Evolutionary conservation across 2,113 vertebrate genomes (phyloP).

Genomic region (Henicopernis longicauda): DNA sequence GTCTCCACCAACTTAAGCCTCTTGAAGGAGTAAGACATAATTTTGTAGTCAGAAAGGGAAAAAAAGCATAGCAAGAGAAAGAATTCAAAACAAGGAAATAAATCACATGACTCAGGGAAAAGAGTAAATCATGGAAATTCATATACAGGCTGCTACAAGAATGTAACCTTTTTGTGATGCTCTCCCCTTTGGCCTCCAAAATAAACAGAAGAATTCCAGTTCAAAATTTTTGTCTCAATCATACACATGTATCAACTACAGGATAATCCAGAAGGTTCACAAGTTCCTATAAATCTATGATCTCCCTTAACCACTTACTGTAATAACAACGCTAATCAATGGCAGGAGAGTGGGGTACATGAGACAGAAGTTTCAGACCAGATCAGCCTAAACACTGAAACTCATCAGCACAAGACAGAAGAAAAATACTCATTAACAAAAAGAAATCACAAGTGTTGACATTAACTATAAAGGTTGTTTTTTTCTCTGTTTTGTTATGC

Average conservation of each 20-base stretch:
- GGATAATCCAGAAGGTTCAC: neutral
- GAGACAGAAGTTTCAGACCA: neutral
- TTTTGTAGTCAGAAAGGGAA: neutral
- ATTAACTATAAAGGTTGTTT: neutral
- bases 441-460: neutral
- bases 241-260: neutral
- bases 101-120: neutral
- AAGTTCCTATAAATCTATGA: neutral
- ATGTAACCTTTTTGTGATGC: neutral
- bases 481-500: neutral
- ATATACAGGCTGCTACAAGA: neutral
- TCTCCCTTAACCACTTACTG: neutral
- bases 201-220: neutral
- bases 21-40: neutral
- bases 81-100: neutral
- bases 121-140: neutral
- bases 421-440: neutral
- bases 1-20: neutral
- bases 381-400: neutral
- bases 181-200: neutral
- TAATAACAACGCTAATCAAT: neutral
- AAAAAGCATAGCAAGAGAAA: neutral
- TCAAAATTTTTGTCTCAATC: neutral
- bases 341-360: neutral
- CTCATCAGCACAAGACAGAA: neutral